These are phyloP conservation scores for Gastrophysa polygoni DNA, from an alignment of 2,888 invertebrate genomes.

Conservation along the genomic window DNA sequence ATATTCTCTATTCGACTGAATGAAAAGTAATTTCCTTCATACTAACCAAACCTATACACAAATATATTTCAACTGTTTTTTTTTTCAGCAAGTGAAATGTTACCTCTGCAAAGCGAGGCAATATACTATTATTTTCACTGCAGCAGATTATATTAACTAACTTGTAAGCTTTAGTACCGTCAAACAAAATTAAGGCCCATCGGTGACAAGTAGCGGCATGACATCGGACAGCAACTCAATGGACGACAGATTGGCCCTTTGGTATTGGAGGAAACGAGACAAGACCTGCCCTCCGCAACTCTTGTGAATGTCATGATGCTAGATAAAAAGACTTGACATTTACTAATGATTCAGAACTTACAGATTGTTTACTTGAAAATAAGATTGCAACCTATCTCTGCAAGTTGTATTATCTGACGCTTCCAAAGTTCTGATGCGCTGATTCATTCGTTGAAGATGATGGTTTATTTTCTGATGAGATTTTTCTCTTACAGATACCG, in stretches of 20 bases:
- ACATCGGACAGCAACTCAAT: slow-evolving; percentile 14
- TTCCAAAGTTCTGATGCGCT: neutral
- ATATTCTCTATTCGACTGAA: neutral
- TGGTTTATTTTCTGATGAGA: no score
- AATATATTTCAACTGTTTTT: neutral
- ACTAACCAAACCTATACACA: neutral
- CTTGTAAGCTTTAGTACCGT: slow-evolving; percentile 54
- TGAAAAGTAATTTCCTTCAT: neutral
- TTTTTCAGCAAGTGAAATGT: neutral
- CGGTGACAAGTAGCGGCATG: slow-evolving; percentile 39
- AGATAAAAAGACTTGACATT: slow-evolving; percentile 51
- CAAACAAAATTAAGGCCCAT: slow-evolving; percentile 56
- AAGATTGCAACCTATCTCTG: neutral
- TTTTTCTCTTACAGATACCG: no score
- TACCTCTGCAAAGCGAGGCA: neutral
- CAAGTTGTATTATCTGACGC: neutral
- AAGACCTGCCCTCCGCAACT: slow-evolving; percentile 40
- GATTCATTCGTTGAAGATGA: no score
- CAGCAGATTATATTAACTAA: slow-evolving; percentile 42
- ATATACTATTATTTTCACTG: slow-evolving; percentile 22
- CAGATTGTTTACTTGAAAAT: neutral
- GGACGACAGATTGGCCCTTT: slow-evolving; percentile 13
- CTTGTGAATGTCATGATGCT: slow-evolving; percentile 54
- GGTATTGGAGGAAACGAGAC: slow-evolving; percentile 26
- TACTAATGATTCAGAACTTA: slow-evolving; percentile 20